A percentile compares a stretch with the other conserved stretches of the same genome.
These are phyloP conservation scores for Ceyx margarethae DNA, from an alignment of 2,113 vertebrate species.

Conservation along the genomic window DNA sequence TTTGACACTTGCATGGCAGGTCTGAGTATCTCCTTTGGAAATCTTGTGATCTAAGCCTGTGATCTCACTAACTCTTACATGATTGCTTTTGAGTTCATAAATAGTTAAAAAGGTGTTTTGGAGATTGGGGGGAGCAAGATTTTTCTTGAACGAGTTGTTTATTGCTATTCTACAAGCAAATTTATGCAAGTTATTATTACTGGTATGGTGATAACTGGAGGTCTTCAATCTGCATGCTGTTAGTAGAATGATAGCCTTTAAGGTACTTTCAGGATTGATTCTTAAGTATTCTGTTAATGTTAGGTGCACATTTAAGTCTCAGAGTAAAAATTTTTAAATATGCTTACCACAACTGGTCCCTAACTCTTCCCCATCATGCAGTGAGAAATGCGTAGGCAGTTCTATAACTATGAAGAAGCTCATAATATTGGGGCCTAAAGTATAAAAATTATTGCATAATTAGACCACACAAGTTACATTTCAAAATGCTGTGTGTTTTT, in stretches of 20 bases:
- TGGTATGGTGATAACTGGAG: neutral
- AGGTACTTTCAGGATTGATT: neutral
- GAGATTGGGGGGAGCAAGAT: neutral
- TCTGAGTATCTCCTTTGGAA: neutral
- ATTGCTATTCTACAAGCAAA: neutral
- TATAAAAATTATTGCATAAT: constrained; percentile 68
- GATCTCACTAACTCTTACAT: neutral
- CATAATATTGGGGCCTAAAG: constrained; percentile 61
- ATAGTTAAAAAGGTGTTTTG: neutral
- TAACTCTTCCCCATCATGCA: constrained; percentile 13
- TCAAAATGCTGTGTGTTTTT: constrained; percentile 55
- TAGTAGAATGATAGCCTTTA: neutral
- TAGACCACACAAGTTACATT: constrained; percentile 68
- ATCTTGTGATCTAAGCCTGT: neutral
- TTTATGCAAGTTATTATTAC: neutral
- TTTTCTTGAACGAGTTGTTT: neutral
- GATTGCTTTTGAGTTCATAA: neutral
- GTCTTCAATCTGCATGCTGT: neutral
- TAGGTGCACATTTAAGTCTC: neutral
- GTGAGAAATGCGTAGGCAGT: constrained; percentile 62
- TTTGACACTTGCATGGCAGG: neutral
- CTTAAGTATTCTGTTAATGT: neutral
- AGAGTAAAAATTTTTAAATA: neutral
- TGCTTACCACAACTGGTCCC: constrained; percentile 6
- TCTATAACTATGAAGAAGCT: constrained; percentile 56